phyloP scores from a whole-genome alignment of 2,113 vertebrate genomes.

The Ciconia maguari region DNA sequence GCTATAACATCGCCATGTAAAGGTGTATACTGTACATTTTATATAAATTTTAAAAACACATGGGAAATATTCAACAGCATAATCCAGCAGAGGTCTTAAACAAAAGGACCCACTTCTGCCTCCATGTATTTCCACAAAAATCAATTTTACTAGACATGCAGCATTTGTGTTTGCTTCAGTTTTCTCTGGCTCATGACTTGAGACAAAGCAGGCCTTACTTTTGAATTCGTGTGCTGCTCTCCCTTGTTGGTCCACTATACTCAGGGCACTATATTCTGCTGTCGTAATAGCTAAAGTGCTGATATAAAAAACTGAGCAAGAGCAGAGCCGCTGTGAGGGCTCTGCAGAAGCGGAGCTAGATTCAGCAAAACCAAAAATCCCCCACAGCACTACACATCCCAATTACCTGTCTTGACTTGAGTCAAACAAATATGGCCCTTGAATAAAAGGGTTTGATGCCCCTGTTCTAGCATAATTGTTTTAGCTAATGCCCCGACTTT shows the following conservation, averaged over 20 bases:
- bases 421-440: background rate
- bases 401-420: background rate
- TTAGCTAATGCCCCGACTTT: constrained; percentile 68
- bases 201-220: background rate
- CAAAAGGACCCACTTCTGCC: background rate
- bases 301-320: constrained; percentile 22
- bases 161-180: constrained; percentile 20
- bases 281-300: constrained; percentile 22
- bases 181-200: constrained; percentile 9
- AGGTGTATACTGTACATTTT: constrained; percentile 2
- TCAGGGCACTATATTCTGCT: constrained; percentile 25
- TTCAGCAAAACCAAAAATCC: background rate
- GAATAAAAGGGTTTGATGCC: background rate
- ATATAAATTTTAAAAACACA: constrained; percentile 25
- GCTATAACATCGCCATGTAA: background rate
- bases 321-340: constrained; percentile 40
- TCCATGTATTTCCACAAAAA: background rate
- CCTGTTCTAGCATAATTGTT: constrained; percentile 39
- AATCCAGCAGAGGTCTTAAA: constrained; percentile 1
- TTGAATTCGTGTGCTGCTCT: background rate
- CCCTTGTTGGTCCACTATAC: constrained; percentile 24
- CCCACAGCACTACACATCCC: background rate
- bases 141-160: background rate
- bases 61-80: background rate
- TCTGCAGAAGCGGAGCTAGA: background rate